Conservation (phyloP, 2,888 invertebrate genomes). For the Hirtodrosophila confusa region DNA sequence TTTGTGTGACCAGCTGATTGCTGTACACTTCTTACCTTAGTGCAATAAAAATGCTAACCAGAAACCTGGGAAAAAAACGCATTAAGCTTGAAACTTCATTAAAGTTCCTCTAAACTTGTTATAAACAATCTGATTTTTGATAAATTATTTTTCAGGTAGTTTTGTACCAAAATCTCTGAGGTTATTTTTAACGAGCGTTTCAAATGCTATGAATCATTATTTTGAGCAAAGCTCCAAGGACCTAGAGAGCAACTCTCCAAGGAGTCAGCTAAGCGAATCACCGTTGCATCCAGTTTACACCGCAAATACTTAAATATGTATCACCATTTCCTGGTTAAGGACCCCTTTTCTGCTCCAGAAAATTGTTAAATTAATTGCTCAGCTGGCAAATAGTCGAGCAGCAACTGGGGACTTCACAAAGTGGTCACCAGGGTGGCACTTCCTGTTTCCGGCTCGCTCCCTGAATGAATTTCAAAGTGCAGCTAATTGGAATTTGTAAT, state of each 20-base stretch:
- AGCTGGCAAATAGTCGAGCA: conserved; percentile 6
- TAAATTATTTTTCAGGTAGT: too few relatives aligned
- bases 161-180: not conserved
- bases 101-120: too few relatives aligned
- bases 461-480: too few relatives aligned
- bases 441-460: conserved; percentile 1
- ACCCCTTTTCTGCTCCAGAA: conserved; percentile 6
- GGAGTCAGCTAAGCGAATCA: not conserved
- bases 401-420: not conserved
- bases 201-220: not conserved
- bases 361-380: conserved; percentile 18
- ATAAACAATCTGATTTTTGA: too few relatives aligned
- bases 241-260: not conserved
- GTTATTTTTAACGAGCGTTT: conserved; percentile 7
- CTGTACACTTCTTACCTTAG: too few relatives aligned
- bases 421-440: not conserved
- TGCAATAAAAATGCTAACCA: too few relatives aligned
- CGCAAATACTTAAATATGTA: conserved; percentile 16
- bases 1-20: too few relatives aligned
- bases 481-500: too few relatives aligned
- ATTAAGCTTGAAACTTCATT: too few relatives aligned
- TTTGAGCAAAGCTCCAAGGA: not conserved
- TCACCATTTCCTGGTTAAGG: conserved; percentile 7
- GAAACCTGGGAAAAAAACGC: too few relatives aligned
- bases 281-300: conserved; percentile 1